A percentile compares a stretch with the other conserved stretches of the same genome.
Conservation (phyloP, 1,140 invertebrate genomes). For the Cherax destructor region DNA sequence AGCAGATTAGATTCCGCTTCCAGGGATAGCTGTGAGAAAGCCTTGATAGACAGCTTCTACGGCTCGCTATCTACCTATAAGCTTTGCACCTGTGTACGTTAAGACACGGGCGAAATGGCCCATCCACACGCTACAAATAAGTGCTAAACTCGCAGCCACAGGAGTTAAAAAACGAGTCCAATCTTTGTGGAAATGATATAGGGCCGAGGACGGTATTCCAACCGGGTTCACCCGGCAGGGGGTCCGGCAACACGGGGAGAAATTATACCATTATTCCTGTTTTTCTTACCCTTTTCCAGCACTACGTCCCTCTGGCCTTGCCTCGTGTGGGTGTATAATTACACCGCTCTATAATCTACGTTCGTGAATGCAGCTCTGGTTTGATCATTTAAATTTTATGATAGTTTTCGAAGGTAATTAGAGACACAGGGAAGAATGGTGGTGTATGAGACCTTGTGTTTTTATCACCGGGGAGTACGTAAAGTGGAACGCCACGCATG, state of each 20-base stretch:
- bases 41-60: neutral
- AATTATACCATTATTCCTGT: conserved; percentile 46
- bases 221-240: conserved; percentile 9
- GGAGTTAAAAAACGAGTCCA: conserved; percentile 22
- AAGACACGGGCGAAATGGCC: neutral
- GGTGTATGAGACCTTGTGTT: neutral
- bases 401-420: conserved; percentile 19
- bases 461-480: neutral
- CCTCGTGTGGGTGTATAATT: conserved; percentile 34
- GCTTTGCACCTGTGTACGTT: neutral
- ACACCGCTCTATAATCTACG: conserved; percentile 19
- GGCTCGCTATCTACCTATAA: neutral
- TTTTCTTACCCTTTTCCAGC: conserved; percentile 20
- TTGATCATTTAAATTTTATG: conserved; percentile 40
- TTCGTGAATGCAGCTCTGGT: conserved; percentile 17
- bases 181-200: conserved; percentile 9
- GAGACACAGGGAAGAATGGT: conserved; percentile 12
- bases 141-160: conserved; percentile 1
- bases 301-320: neutral
- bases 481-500: neutral
- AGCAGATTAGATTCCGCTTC: conserved; percentile 15
- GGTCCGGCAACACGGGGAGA: conserved; percentile 28
- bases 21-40: conserved; percentile 36
- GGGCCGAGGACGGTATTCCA: neutral
- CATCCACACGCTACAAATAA: neutral